phyloP scores from a whole-genome alignment of 2,888 invertebrate genomes.

The Nymphalis urticae region DNA sequence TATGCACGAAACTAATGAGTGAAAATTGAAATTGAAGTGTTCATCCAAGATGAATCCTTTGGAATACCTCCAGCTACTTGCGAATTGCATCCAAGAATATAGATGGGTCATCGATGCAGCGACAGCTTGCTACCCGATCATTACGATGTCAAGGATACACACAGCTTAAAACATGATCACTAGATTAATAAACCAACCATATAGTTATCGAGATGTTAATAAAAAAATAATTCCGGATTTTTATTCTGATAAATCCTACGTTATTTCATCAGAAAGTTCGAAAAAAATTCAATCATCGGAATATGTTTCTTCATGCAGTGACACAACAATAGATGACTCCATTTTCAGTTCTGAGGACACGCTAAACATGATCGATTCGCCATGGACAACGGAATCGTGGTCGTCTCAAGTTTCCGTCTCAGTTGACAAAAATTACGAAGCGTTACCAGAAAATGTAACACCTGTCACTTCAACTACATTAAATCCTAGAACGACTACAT shows the following conservation, averaged over 20 bases:
- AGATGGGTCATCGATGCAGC: constrained; percentile 68
- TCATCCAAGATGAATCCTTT: constrained; percentile 59
- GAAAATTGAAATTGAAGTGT: constrained; percentile 10
- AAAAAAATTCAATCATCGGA: constrained; percentile 18
- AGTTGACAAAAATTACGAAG: constrained; percentile 13
- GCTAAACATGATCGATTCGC: constrained; percentile 56
- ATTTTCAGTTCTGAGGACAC: constrained; percentile 46
- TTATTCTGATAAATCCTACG: constrained; percentile 5
- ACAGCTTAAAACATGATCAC: constrained; percentile 46
- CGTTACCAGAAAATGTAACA: background rate
- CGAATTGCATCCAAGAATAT: constrained; percentile 61
- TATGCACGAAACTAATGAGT: constrained; percentile 18
- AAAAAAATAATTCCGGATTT: background rate
- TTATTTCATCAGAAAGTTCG: constrained; percentile 25
- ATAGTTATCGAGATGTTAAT: background rate
- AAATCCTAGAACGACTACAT: constrained; percentile 44
- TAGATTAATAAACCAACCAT: background rate
- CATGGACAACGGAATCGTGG: constrained; percentile 58
- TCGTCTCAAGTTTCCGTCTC: constrained; percentile 10
- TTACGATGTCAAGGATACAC: constrained; percentile 64
- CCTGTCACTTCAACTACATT: constrained; percentile 24
- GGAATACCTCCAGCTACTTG: constrained; percentile 52
- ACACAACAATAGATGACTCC: constrained; percentile 13
- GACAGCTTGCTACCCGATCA: constrained; percentile 63
- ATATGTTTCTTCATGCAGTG: constrained; percentile 12